Evolutionary conservation across 1,140 invertebrate genomes (phyloP), one percentile per base, ranked within the genome.

Genomic region (Kradibia gibbosae): DNA sequence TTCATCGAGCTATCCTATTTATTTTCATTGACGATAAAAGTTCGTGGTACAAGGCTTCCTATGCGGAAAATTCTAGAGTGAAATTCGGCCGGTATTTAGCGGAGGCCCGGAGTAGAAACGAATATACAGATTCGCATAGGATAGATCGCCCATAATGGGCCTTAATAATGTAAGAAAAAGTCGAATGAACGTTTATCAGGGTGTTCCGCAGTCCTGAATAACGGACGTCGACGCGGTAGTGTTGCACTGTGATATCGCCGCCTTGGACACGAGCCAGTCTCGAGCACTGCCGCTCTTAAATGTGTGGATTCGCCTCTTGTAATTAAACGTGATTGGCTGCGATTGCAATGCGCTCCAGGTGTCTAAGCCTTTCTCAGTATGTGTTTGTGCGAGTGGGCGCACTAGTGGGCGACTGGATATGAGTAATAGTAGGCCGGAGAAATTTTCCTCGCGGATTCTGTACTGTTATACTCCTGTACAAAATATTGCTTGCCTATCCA

Each of bases 261-360:
- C 65, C 65, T 81, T 81, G 80, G 80, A 81, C 50, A 53, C n/a
- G 73, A 77, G 74, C 80, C 74, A 81, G 53, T 53, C n/a, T n/a
- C 36, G 57, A 34, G 45, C 28, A 13, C 48, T 28, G 22, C 3
- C 42, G 13, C 55, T 73, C 62, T 67, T 55, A n/a, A n/a, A n/a
- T n/a, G 39, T 22, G 42, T 50, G 53, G 39, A 80, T 80, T 80
- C 70, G 55, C 78, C 60, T 62, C 36, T 75, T 81, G 79, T 81
- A 76, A 77, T 81, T 81, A 81, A 81, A 75, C 73, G 62, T 81
- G 74, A 81, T 81, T 81, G 76, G 74, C 72, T 76, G 25, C 28
- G 74, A 75, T 81, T 72, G 74, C 60, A 70, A 71, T 78, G 65
- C 77, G 3, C 20, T 67, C 62, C 17, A 39, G n/a, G 31, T 36